These are phyloP conservation scores for Takifugu ocellatus DNA, from an alignment of 2,797 vertebrate genomes.

Conservation along the genomic window DNA sequence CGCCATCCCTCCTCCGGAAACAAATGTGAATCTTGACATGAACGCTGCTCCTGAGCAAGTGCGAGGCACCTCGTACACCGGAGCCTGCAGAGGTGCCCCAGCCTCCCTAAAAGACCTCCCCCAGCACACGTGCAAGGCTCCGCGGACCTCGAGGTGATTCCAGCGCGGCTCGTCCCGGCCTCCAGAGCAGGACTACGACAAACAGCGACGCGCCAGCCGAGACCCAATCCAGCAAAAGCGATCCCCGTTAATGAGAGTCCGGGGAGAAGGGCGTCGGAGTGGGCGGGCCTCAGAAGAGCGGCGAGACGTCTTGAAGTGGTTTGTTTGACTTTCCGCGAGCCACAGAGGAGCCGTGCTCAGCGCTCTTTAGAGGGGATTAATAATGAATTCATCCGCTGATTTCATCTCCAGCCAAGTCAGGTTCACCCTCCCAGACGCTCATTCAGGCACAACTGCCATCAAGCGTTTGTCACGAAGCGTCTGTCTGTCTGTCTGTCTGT, in stretches of 20 bases:
- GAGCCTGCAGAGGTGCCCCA: conserved; percentile 42
- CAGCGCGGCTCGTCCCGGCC: conserved; percentile 45
- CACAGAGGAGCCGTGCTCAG: conserved; percentile 11
- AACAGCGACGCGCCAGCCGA: conserved; percentile 38
- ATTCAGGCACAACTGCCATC: conserved; percentile 27
- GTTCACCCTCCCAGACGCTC: conserved; percentile 17
- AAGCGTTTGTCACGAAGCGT: conserved; percentile 1
- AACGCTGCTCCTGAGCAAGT: conserved; percentile 11
- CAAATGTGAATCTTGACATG: conserved; percentile 2
- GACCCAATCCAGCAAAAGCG: conserved; percentile 49
- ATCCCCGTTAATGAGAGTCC: conserved; percentile 46
- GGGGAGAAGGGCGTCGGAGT: conserved; percentile 38
- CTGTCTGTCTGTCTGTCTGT: neutral
- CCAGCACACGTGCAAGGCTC: conserved; percentile 48
- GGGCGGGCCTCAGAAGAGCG: conserved; percentile 27
- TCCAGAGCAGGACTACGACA: conserved; percentile 36
- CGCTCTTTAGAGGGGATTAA: conserved; percentile 10
- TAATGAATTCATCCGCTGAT: conserved; percentile 8
- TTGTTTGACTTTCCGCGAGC: conserved; percentile 18
- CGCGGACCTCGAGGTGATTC: conserved; percentile 50
- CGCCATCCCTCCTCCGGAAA: conserved; percentile 37
- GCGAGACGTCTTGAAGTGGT: conserved; percentile 12
- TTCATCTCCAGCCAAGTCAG: conserved; percentile 14
- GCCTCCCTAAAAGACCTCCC: conserved; percentile 55
- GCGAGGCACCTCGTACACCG: conserved; percentile 27